Evolutionary conservation across 1,140 invertebrate genomes (phyloP).

Genomic region (Akabosia matsudoensis): DNA sequence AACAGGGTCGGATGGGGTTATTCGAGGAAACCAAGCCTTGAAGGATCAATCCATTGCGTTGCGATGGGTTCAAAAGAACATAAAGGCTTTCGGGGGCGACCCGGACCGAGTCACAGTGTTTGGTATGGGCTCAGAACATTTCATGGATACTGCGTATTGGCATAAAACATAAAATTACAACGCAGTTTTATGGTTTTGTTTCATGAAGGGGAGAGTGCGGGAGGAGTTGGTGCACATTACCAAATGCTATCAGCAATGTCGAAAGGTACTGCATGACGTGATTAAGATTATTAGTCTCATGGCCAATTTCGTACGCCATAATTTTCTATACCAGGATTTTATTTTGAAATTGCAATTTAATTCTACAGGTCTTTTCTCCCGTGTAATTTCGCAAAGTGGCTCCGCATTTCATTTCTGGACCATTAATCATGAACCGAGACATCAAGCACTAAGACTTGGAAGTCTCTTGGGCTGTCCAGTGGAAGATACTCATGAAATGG

Average conservation of each 20-base stretch:
- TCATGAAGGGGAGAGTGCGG: constrained; percentile 15
- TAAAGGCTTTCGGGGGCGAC: constrained; percentile 29
- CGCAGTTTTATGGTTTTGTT: background rate
- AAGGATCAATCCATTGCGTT: constrained; percentile 29
- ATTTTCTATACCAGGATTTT: too few species aligned
- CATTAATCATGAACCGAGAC: constrained; percentile 11
- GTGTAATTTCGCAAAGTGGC: constrained; percentile 9
- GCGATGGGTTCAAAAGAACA: constrained; percentile 30
- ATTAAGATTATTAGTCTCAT: background rate
- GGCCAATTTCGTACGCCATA: too few species aligned
- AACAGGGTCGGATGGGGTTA: constrained; percentile 25
- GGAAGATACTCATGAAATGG: constrained; percentile 10
- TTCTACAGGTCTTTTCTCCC: background rate
- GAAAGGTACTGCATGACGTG: constrained; percentile 15
- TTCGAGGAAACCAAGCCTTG: constrained; percentile 31
- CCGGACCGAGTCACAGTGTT: constrained; percentile 22
- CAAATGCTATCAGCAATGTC: constrained; percentile 33
- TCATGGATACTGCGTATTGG: too few species aligned
- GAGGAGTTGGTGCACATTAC: constrained; percentile 23
- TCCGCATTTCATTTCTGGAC: constrained; percentile 14
- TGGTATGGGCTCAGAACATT: background rate
- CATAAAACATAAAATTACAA: too few species aligned
- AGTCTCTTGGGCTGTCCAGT: background rate
- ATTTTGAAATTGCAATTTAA: background rate
- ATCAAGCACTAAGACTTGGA: background rate